phyloP scores from a whole-genome alignment of 1,140 invertebrate genomes.

The Drosophila saltans region DNA sequence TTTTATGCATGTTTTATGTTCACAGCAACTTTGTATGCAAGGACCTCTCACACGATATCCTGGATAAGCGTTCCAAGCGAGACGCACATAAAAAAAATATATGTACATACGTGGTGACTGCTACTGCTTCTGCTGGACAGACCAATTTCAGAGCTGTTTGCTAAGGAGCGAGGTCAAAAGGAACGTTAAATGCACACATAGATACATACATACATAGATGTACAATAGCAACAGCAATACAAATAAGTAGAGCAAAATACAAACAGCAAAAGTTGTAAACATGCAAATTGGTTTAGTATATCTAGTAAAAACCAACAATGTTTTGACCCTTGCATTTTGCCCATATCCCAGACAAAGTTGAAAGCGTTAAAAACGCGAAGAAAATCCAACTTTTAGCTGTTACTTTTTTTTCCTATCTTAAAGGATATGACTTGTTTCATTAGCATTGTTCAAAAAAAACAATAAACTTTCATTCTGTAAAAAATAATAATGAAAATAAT shows the following conservation, averaged over 20 bases:
- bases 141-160: constrained; percentile 33
- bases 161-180: constrained; percentile 8
- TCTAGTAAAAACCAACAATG: constrained; percentile 41
- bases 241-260: constrained; percentile 12
- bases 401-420: too few species aligned
- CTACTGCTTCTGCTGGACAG: constrained; percentile 24
- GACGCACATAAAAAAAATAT: constrained; percentile 17
- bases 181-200: constrained; percentile 20
- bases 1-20: constrained; percentile 70
- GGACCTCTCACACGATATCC: constrained; percentile 22
- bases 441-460: too few species aligned
- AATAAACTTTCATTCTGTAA: too few species aligned
- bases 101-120: constrained; percentile 12
- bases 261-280: constrained; percentile 29
- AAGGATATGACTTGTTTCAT: too few species aligned
- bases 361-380: background rate
- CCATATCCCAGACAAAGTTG: background rate
- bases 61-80: constrained; percentile 21
- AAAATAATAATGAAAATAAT: too few species aligned
- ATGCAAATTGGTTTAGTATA: constrained; percentile 56
- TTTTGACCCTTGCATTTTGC: constrained; percentile 5
- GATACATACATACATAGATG: constrained; percentile 17
- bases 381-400: background rate
- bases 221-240: constrained; percentile 28
- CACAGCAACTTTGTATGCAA: constrained; percentile 56